A percentile compares a stretch with the other conserved stretches of the same genome.
phyloP scores from a whole-genome alignment of 2,113 vertebrate genomes.

The Bothrops jararaca region DNA sequence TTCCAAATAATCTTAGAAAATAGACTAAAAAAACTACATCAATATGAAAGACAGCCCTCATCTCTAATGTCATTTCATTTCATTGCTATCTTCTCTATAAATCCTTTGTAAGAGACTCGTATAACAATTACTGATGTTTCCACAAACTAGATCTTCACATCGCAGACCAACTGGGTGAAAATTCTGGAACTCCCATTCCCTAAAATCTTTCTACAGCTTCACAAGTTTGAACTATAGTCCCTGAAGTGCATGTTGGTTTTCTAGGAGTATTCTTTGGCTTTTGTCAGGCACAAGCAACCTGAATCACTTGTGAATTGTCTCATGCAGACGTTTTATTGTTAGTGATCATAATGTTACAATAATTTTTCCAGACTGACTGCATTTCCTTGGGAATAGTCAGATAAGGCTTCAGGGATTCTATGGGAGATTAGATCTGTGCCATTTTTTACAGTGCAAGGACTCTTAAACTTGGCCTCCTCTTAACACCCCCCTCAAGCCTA shows the following conservation, averaged over 20 bases:
- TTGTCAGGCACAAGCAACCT: not conserved
- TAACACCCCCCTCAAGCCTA: not conserved
- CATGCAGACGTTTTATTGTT: not conserved
- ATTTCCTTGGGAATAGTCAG: not conserved
- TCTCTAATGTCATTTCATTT: constrained; percentile 41
- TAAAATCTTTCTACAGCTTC: not conserved
- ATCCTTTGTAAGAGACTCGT: constrained; percentile 34
- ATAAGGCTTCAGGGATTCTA: not conserved
- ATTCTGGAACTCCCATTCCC: not conserved
- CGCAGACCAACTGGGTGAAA: not conserved
- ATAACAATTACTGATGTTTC: constrained; percentile 45
- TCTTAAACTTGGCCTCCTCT: not conserved
- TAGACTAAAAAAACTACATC: constrained; percentile 19
- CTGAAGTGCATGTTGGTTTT: not conserved
- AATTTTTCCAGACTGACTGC: not conserved
- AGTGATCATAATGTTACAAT: not conserved
- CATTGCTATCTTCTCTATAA: constrained; percentile 41
- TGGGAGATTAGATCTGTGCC: not conserved
- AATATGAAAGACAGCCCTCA: constrained; percentile 7
- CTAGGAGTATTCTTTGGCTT: not conserved
- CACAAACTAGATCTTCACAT: constrained; percentile 39
- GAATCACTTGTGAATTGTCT: not conserved
- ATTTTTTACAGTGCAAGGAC: not conserved
- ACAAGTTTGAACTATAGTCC: not conserved
- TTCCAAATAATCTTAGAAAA: constrained; percentile 27